phyloP scores from a whole-genome alignment of 2,888 invertebrate genomes.

The Synanthedon myopaeformis region DNA sequence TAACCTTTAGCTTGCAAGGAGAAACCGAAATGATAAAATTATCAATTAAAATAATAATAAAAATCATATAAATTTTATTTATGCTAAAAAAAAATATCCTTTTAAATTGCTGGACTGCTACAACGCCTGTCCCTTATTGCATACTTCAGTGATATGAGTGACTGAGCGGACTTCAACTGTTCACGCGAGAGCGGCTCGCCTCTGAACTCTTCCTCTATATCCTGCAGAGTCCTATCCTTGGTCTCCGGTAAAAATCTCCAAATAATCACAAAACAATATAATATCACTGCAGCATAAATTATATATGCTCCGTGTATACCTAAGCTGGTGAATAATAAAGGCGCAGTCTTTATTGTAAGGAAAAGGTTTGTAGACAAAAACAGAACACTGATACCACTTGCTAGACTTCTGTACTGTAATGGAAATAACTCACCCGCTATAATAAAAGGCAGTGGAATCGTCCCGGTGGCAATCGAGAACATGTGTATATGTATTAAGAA shows the following conservation, averaged over 20 bases:
- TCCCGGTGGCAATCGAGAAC: constrained; percentile 66
- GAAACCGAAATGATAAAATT: no score
- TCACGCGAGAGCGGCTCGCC: constrained; percentile 28
- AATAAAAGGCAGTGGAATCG: constrained; percentile 75
- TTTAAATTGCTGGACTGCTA: constrained; percentile 24
- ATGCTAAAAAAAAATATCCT: neutral
- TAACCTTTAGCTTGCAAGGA: no score
- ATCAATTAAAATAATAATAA: no score
- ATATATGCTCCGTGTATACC: constrained; percentile 36
- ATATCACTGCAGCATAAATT: constrained; percentile 32
- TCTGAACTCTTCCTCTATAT: constrained; percentile 45
- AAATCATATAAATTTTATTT: no score
- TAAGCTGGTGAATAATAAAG: constrained; percentile 26
- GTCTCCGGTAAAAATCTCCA: constrained; percentile 43
- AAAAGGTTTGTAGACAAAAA: constrained; percentile 38
- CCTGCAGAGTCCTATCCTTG: constrained; percentile 41
- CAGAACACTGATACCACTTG: constrained; percentile 46
- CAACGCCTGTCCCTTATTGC: constrained; percentile 24
- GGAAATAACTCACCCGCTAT: constrained; percentile 78
- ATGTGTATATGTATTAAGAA: constrained; percentile 48
- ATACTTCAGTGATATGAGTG: constrained; percentile 25
- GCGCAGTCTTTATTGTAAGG: constrained; percentile 35
- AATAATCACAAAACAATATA: constrained; percentile 30
- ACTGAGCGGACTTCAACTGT: constrained; percentile 31
- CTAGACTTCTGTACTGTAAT: constrained; percentile 68